These are phyloP conservation scores for Hyalella azteca DNA, from an alignment of 2,888 invertebrate species.

Conservation along the genomic window DNA sequence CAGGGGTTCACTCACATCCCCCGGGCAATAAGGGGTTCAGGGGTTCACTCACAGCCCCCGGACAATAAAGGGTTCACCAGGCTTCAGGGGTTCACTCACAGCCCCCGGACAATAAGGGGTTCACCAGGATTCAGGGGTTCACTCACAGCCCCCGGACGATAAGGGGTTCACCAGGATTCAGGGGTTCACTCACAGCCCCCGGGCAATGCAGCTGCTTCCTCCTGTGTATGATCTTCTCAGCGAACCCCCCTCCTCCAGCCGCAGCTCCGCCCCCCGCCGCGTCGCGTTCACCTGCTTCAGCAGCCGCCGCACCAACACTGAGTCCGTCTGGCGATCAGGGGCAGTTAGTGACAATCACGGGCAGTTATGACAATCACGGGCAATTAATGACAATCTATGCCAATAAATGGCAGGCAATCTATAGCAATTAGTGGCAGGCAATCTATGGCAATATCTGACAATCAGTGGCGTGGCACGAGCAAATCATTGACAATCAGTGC, in stretches of 20 bases:
- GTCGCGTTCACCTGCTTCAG: constrained; percentile 92
- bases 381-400: not conserved
- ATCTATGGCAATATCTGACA: not conserved
- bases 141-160: no score
- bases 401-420: not conserved
- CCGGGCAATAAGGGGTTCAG: no score
- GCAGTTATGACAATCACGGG: not conserved
- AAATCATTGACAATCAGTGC: no score
- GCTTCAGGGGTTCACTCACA: no score
- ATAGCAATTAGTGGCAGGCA: not conserved
- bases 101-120: no score
- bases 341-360: constrained; percentile 3
- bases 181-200: constrained; percentile 67
- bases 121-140: not conserved
- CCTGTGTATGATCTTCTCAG: constrained; percentile 84
- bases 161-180: not conserved
- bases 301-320: constrained; percentile 86
- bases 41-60: no score
- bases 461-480: no score
- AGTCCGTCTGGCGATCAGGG: constrained; percentile 65
- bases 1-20: no score
- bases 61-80: no score
- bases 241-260: constrained; percentile 90
- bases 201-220: constrained; percentile 84
- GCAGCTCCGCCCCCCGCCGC: constrained; percentile 89